Evolutionary conservation across 1,140 invertebrate genomes (phyloP).

Genomic region (Scaptomyza montana): DNA sequence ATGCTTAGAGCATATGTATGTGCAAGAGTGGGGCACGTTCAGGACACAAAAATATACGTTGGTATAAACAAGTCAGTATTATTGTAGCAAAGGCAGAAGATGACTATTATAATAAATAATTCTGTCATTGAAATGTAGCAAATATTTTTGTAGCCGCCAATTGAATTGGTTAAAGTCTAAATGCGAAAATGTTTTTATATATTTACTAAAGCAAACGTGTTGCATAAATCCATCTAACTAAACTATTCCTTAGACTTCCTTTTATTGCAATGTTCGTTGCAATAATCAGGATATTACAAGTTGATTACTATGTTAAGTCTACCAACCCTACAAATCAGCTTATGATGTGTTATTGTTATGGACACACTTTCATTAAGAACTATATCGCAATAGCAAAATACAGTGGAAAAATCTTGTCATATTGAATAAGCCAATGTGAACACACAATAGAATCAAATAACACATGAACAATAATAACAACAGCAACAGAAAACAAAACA

Average conservation of each 20-base stretch:
- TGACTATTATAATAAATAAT: slow-evolving; percentile 32
- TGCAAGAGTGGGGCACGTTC: slow-evolving; percentile 27
- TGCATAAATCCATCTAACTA: background rate
- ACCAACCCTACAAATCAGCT: background rate
- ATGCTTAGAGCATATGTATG: slow-evolving; percentile 31
- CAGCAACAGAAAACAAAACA: slow-evolving; percentile 61
- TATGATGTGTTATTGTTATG: slow-evolving; percentile 13
- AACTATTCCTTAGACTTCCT: background rate
- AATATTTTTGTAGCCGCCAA: background rate
- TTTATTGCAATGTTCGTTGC: no score
- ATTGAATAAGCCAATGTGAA: slow-evolving; percentile 36
- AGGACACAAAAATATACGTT: slow-evolving; percentile 9
- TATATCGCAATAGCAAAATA: slow-evolving; percentile 20
- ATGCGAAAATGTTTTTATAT: background rate
- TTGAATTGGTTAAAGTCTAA: background rate
- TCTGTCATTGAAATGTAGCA: slow-evolving; percentile 9
- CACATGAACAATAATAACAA: slow-evolving; percentile 51
- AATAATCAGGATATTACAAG: no score
- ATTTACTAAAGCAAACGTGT: background rate
- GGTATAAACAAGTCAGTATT: slow-evolving; percentile 43
- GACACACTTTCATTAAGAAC: slow-evolving; percentile 17
- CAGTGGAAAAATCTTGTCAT: slow-evolving; percentile 27
- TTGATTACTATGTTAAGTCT: background rate
- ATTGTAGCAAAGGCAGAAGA: slow-evolving; percentile 11
- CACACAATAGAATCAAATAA: slow-evolving; percentile 40